Conservation (phyloP, 2,797 vertebrate species). For the Acrossocheilus fasciatus region DNA sequence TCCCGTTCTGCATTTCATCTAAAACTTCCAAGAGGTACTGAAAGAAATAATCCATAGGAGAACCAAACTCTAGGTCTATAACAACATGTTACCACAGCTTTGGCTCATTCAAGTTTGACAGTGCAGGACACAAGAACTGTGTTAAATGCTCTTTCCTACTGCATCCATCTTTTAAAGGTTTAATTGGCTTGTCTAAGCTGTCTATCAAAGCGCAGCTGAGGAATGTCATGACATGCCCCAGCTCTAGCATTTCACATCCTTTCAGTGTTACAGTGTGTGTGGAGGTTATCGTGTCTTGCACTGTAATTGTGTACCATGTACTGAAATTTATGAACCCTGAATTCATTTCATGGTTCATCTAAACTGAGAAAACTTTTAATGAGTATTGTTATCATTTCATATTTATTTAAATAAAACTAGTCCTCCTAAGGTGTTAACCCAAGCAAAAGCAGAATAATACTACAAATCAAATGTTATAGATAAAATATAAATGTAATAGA, state of each 20-base stretch:
- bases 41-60: constrained; percentile 54
- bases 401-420: constrained; percentile 40
- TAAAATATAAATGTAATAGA: constrained; percentile 41
- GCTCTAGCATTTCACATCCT: constrained; percentile 38
- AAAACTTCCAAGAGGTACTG: constrained; percentile 50
- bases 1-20: constrained; percentile 55
- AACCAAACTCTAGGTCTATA: constrained; percentile 53
- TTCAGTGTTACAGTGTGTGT: constrained; percentile 47
- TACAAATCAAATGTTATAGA: constrained; percentile 40
- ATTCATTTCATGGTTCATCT: constrained; percentile 42
- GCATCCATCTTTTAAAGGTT: constrained; percentile 43
- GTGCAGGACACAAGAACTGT: constrained; percentile 57
- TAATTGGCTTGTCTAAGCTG: constrained; percentile 37
- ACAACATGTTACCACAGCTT: constrained; percentile 65
- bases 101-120: constrained; percentile 65
- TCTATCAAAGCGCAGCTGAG: constrained; percentile 45
- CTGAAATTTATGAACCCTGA: constrained; percentile 37
- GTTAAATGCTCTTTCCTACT: constrained; percentile 30
- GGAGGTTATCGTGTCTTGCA: constrained; percentile 24
- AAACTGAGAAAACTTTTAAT: constrained; percentile 28
- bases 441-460: constrained; percentile 51
- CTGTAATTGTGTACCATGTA: constrained; percentile 50
- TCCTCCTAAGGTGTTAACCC: constrained; percentile 44
- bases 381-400: background rate
- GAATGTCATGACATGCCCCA: constrained; percentile 26